These are phyloP conservation scores for Sus scrofa DNA, from an alignment of 2,113 vertebrate genomes.

Conservation along the genomic window DNA sequence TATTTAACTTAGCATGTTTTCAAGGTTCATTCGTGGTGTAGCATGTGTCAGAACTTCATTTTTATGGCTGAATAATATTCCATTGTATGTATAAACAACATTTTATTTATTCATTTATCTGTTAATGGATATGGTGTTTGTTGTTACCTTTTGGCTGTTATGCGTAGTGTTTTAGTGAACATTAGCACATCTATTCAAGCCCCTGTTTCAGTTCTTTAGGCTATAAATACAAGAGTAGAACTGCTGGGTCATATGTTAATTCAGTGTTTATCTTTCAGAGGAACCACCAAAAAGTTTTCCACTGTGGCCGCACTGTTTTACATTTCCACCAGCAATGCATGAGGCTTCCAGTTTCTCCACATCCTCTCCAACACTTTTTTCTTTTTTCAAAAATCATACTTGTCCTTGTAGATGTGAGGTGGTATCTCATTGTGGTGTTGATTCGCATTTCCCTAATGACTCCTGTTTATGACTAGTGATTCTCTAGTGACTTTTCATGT, in stretches of 20 bases:
- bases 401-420: background rate
- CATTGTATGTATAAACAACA: background rate
- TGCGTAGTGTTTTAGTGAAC: background rate
- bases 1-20: background rate
- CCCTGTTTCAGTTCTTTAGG: background rate
- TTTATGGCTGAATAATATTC: background rate
- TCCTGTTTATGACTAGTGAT: background rate
- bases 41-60: background rate
- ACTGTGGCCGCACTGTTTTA: background rate
- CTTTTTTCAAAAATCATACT: background rate
- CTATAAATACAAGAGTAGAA: background rate
- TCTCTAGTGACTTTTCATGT: background rate
- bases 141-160: background rate
- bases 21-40: background rate
- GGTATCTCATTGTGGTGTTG: background rate
- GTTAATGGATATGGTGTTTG: background rate
- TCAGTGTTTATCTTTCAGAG: background rate
- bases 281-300: background rate
- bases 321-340: background rate
- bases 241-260: background rate
- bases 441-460: background rate
- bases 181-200: background rate
- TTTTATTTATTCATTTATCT: background rate
- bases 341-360: background rate
- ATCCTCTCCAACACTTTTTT: background rate